Evolutionary conservation across 2,797 vertebrate species (phyloP).

Genomic region (Crossoptilon crossoptilon): DNA sequence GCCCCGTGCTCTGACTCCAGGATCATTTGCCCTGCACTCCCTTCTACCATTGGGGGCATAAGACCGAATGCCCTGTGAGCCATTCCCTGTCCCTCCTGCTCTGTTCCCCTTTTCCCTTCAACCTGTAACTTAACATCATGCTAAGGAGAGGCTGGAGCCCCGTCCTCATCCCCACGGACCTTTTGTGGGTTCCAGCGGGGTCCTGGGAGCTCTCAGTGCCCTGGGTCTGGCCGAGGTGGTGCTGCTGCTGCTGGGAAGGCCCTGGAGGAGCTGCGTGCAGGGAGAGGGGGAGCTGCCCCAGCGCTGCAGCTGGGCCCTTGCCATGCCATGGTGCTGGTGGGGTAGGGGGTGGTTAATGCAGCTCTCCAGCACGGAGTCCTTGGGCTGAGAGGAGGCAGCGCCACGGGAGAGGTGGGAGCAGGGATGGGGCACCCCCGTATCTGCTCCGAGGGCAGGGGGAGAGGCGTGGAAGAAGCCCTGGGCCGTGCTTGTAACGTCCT

Average conservation of each 20-base stretch:
- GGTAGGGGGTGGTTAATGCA: background rate
- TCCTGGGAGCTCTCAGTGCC: background rate
- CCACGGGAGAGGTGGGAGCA: background rate
- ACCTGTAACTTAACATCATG: constrained; percentile 12
- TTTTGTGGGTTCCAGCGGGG: background rate
- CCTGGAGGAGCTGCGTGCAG: background rate
- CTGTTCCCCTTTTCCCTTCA: background rate
- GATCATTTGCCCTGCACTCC: background rate
- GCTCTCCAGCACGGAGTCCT: background rate
- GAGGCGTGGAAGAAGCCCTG: background rate
- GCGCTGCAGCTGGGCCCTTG: background rate
- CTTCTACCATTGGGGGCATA: background rate
- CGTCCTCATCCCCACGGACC: background rate
- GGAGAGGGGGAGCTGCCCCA: background rate
- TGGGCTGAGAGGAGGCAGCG: background rate
- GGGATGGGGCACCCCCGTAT: no score
- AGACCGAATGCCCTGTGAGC: constrained; percentile 8
- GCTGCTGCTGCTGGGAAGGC: background rate
- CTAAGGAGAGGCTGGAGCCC: background rate
- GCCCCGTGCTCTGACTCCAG: constrained; percentile 12
- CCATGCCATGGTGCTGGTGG: fast-evolving
- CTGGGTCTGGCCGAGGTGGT: fast-evolving
- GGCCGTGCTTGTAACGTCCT: background rate
- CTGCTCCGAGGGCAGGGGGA: background rate
- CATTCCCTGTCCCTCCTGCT: constrained; percentile 13